Conservation (phyloP, 2,888 invertebrate species). For the Spialia ferax region DNA sequence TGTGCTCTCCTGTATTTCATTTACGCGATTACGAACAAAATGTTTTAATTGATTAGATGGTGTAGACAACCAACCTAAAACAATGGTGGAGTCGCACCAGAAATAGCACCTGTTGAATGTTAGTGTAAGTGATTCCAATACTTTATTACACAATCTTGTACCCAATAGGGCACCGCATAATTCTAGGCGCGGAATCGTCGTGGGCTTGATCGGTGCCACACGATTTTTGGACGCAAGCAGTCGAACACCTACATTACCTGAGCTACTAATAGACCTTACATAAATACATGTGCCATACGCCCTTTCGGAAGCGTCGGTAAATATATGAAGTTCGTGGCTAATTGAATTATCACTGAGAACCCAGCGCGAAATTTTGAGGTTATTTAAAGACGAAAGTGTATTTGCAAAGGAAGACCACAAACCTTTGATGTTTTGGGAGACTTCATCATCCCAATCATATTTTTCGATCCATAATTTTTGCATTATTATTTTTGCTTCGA, state of each 20-base stretch:
- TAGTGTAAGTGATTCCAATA: background rate
- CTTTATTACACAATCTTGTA: constrained; percentile 34
- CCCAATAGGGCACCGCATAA: constrained; percentile 41
- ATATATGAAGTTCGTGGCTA: constrained; percentile 47
- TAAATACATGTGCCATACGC: too few species aligned
- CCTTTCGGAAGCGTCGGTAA: constrained; percentile 48
- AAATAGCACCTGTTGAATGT: background rate
- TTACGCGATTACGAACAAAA: constrained; percentile 7
- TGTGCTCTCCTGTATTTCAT: constrained; percentile 15
- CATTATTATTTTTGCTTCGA: constrained; percentile 46
- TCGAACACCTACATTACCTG: constrained; percentile 36
- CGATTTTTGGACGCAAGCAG: constrained; percentile 18
- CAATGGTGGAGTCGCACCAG: constrained; percentile 26
- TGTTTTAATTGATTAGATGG: background rate
- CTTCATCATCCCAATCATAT: constrained; percentile 42
- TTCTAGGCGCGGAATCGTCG: constrained; percentile 41
- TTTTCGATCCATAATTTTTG: constrained; percentile 46
- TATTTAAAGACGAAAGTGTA: constrained; percentile 39
- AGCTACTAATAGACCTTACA: background rate
- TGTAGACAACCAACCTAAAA: constrained; percentile 17
- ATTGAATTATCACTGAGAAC: constrained; percentile 27
- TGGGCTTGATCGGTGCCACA: constrained; percentile 41
- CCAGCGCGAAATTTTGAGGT: constrained; percentile 46
- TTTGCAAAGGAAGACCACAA: constrained; percentile 25
- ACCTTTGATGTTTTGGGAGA: constrained; percentile 41